phyloP scores from a whole-genome alignment of 2,113 vertebrate species.

The Cottus gobio region DNA sequence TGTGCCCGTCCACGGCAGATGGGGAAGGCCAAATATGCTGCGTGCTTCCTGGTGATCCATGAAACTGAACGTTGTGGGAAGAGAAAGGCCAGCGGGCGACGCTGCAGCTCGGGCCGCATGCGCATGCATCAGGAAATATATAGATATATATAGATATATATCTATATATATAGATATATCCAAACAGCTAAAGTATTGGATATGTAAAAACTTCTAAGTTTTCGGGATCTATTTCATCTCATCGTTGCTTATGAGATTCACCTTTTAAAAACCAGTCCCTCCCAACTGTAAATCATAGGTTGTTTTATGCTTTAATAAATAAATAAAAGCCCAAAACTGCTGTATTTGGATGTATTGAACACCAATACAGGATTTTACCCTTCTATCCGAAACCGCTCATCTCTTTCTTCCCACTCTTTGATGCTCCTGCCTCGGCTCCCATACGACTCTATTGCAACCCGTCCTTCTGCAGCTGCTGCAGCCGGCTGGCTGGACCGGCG shows the following conservation, averaged over 20 bases:
- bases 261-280: no score
- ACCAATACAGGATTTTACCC: background rate
- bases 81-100: constrained; percentile 35
- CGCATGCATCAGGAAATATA: no score
- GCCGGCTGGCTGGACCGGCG: constrained; percentile 33
- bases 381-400: background rate
- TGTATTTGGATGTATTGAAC: no score
- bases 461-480: constrained; percentile 27
- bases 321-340: no score
- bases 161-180: no score
- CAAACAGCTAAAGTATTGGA: no score
- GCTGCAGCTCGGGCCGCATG: background rate
- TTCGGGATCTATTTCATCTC: no score
- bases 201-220: no score
- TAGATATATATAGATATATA: no score
- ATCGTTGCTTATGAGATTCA: no score
- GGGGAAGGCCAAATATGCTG: constrained; percentile 86
- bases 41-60: constrained; percentile 85
- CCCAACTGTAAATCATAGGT: no score
- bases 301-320: no score
- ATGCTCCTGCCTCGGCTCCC: constrained; percentile 21
- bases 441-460: constrained; percentile 13
- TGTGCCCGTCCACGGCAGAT: constrained; percentile 88
- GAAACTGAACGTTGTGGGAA: constrained; percentile 56
- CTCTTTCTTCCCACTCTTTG: background rate